phyloP scores from a whole-genome alignment of 1,140 invertebrate genomes.

The Pararge aegeria region DNA sequence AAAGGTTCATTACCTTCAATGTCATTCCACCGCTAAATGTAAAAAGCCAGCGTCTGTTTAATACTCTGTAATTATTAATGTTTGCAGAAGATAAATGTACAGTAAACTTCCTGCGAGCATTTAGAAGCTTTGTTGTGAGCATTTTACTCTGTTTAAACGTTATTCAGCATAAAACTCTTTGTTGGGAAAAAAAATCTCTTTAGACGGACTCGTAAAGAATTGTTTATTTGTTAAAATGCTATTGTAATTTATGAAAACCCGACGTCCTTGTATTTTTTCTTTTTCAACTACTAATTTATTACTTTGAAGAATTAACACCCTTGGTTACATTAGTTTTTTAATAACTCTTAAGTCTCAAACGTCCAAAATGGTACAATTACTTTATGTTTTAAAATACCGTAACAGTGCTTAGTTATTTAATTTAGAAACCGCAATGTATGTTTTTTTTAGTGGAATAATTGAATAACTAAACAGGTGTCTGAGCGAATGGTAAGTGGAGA shows the following conservation, averaged over 20 bases:
- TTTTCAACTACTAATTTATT: neutral
- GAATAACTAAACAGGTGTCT: too few species aligned
- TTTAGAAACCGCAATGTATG: too few species aligned
- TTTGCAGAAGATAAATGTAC: conserved; percentile 3
- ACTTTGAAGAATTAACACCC: too few species aligned
- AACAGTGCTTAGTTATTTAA: too few species aligned
- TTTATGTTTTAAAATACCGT: too few species aligned
- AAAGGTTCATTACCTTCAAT: neutral
- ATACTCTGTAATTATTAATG: conserved; percentile 3
- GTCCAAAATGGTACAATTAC: too few species aligned
- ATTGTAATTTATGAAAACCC: neutral
- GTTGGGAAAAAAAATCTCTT: neutral
- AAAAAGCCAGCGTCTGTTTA: neutral
- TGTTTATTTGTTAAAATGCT: conserved; percentile 2
- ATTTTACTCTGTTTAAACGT: neutral
- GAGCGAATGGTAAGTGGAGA: too few species aligned
- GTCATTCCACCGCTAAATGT: neutral
- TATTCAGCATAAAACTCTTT: conserved; percentile 1
- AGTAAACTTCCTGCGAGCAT: conserved; percentile 1
- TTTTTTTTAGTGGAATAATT: too few species aligned
- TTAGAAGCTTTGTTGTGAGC: conserved; percentile 7
- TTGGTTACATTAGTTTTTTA: too few species aligned
- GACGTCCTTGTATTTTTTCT: neutral
- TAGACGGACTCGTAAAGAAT: neutral
- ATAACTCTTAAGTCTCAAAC: too few species aligned